Conservation (phyloP, 2,888 invertebrate genomes). For the Piscicola geometra region DNA sequence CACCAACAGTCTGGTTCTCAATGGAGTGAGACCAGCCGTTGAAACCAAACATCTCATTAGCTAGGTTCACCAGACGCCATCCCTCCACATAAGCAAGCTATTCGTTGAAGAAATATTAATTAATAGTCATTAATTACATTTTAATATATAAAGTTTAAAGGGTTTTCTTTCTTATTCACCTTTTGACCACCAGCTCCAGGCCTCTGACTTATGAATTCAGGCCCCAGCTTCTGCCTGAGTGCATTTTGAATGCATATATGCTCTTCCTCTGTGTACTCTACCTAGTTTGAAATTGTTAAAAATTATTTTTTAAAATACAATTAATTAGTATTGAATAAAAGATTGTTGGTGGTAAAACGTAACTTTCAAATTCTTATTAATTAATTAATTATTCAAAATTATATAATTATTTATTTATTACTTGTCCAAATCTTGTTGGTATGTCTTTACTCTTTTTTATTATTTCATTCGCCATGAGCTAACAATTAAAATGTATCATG, state of each 20-base stretch:
- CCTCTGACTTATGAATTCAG: constrained; percentile 55
- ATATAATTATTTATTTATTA: not conserved
- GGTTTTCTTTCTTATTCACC: constrained; percentile 42
- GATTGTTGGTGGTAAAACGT: too few relatives aligned
- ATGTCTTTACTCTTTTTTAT: not conserved
- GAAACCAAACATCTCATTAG: constrained; percentile 57
- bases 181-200: constrained; percentile 55
- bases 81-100: constrained; percentile 56
- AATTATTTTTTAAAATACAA: not conserved
- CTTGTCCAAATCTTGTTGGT: not conserved
- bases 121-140: not conserved
- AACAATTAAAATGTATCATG: not conserved
- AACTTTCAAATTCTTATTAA: not conserved
- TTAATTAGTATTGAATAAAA: not conserved
- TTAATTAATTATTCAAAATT: too few relatives aligned
- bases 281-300: constrained; percentile 6
- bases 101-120: constrained; percentile 9
- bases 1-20: constrained; percentile 55
- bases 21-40: constrained; percentile 58
- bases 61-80: constrained; percentile 54
- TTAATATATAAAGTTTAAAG: not conserved
- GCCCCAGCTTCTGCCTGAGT: constrained; percentile 53
- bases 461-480: not conserved
- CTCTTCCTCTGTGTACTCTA: constrained; percentile 47
- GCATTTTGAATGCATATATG: constrained; percentile 52